A percentile compares a stretch with the other conserved stretches of the same genome.
Conservation (phyloP, 2,797 vertebrate genomes). For the Myoxocephalus aenaeus region DNA sequence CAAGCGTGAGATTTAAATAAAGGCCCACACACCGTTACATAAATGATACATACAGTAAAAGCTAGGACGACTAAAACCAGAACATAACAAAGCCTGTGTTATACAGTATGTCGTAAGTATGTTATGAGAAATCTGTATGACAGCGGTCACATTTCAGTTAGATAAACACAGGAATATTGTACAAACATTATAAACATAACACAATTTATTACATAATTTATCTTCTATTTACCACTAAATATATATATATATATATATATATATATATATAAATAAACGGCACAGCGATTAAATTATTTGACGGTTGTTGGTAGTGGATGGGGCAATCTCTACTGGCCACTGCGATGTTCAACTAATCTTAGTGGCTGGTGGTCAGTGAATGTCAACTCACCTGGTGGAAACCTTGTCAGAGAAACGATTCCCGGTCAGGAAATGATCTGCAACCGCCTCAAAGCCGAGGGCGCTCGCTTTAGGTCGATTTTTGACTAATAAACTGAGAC, state of each 20-base stretch:
- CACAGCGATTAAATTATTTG: neutral
- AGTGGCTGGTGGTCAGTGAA: neutral
- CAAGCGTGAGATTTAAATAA: neutral
- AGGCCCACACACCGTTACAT: too few species aligned
- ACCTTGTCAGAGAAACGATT: neutral
- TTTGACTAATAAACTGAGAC: neutral
- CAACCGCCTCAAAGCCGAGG: neutral
- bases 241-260: neutral
- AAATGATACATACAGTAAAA: neutral
- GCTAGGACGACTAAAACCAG: neutral
- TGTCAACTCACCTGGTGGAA: conserved; percentile 40
- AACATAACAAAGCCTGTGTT: neutral
- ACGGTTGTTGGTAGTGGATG: too few species aligned
- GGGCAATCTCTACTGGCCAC: neutral
- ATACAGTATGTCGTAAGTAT: neutral
- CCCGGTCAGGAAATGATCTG: conserved; percentile 7
- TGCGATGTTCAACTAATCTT: neutral
- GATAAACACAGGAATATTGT: neutral
- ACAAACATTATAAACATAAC: neutral
- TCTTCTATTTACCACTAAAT: neutral
- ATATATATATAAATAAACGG: too few species aligned
- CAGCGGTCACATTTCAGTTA: neutral
- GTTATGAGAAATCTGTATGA: neutral
- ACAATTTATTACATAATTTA: neutral
- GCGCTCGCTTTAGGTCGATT: neutral